Percentiles rank a stretch among this genome's conserved stretches.
phyloP scores from a whole-genome alignment of 2,888 invertebrate genomes.

The Doris montereyensis region DNA sequence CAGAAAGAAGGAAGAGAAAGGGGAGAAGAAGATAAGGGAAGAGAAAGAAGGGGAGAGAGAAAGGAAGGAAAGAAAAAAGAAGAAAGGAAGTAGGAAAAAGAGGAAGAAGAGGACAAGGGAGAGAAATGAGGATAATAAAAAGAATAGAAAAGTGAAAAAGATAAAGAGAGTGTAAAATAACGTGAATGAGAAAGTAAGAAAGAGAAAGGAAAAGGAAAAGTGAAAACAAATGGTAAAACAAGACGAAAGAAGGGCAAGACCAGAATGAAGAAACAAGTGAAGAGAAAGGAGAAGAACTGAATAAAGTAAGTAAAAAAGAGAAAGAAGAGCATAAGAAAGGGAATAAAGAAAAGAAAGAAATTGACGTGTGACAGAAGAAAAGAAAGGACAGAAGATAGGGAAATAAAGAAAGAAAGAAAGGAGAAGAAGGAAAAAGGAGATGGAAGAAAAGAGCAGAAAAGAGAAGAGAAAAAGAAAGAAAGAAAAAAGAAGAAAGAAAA shows the following conservation, averaged over 20 bases:
- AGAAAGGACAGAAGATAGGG: neutral
- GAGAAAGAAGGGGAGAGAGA: neutral
- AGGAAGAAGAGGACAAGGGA: neutral
- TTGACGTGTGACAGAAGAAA: neutral
- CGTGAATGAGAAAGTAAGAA: too few relatives aligned
- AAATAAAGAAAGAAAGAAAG: neutral
- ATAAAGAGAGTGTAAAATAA: too few relatives aligned
- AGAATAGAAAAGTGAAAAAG: too few relatives aligned
- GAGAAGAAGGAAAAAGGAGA: neutral
- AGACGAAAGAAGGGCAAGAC: too few relatives aligned
- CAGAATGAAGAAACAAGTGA: too few relatives aligned
- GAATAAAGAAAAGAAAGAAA: neutral
- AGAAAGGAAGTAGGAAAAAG: neutral
- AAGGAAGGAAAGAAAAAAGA: neutral
- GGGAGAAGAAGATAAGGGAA: neutral
- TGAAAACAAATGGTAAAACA: too few relatives aligned
- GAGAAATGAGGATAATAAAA: neutral
- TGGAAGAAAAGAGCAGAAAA: neutral
- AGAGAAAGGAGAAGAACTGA: neutral
- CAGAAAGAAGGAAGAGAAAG: neutral
- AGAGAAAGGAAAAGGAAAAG: too few relatives aligned
- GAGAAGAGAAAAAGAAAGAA: neutral
- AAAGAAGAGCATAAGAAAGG: neutral
- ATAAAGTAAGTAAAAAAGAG: neutral
- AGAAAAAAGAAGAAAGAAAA: neutral